Base-by-base conservation (phyloP, 2,113 vertebrate species). In the Falcunculus frontatus region DNA sequence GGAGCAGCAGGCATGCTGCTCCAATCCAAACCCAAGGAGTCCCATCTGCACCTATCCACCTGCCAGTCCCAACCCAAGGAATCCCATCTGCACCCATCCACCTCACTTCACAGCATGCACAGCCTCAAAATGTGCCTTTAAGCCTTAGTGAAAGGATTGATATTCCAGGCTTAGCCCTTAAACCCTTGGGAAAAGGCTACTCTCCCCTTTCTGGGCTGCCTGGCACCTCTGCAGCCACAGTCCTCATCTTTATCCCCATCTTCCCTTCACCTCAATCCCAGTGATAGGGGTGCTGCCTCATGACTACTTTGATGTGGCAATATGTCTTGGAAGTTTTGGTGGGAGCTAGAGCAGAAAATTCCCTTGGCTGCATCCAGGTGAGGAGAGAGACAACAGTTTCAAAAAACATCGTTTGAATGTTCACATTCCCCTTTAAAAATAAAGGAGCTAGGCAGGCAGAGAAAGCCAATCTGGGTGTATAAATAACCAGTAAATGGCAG, bases 401-500 rank as follows among this genome's bases (percentile, higher is more conserved):
- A 27, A 62, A 87, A 70, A 75, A 16, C 6, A 9, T 26, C 11
- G 65, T 57, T 69, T 47, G 25, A 70, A 29, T 89, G 30, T 69
- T 85, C 46, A 55, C 35, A 25, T 39, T 79, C 42, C 17, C 11
- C 64, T 77, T 94, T 57, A n/a, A 87, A 80, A 77, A 44, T 60
- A 59, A 92, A 64, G 56, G 27, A 90, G 87, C 23, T 25, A 82
- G 37, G 81, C 39, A 68, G 49, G 67, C 89, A 94, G 79, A 86
- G 93, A 93, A 93, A 92, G 87, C 74, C 77, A 67, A 60, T 65
- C 33, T 53, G 79, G 19, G 69, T 83, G 81, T 96, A 89, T 93
- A 94, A 94, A 96, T 94, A 97, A 78, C 55, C 57, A 50, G 78
- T 68, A 94, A 92, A 85, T 86, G 92, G 95, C 89, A 96, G 95